Evolutionary conservation across 2,797 vertebrate genomes (phyloP), one percentile per base, ranked within the genome.

Genomic region (Myripristis murdjan): DNA sequence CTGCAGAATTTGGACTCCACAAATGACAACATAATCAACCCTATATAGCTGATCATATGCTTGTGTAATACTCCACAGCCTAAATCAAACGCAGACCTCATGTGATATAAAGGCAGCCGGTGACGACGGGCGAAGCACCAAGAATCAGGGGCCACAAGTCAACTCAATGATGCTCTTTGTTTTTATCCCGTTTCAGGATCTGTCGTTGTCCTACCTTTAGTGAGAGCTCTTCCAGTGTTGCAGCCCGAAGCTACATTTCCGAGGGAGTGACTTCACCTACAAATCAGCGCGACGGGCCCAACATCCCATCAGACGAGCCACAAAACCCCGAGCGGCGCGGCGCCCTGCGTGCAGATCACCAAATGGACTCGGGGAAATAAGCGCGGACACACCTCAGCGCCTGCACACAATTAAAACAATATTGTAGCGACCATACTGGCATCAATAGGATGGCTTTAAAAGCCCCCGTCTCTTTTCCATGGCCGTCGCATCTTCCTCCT

Each of bases 401-500:
- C 6, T 8, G 6, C 0, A 55, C 0, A 14, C 48, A n/a, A 64
- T 26, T 4, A 4, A 37, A 4, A 11, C 15, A 7, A 16, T 20
- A 64, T 61, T 4, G 33, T 55, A 60, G 63, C n/a, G n/a, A n/a
- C n/a, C 69, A 53, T 46, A 49, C 10, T 10, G 10, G n/a, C 39
- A 79, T 71, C 69, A 33, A 23, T 10, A 20, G 41, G 72, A 75
- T 52, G 73, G n/a, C 84, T 63, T 67, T 53, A 58, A 70, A 56
- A 82, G 70, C 81, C 56, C 62, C 39, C 28, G 33, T 77, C 77
- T 39, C 14, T 58, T 82, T 61, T 85, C 82, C 64, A 73, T 73
- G 61, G 65, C 74, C 81, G 80, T 64, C 74, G 77, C 89, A 88
- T 91, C 85, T 90, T 92, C 91, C 89, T 91, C 84, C 70, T 87